Percentiles rank a stretch among this genome's conserved stretches.
phyloP scores from a whole-genome alignment of 2,113 vertebrate genomes.

The Cariama cristata region DNA sequence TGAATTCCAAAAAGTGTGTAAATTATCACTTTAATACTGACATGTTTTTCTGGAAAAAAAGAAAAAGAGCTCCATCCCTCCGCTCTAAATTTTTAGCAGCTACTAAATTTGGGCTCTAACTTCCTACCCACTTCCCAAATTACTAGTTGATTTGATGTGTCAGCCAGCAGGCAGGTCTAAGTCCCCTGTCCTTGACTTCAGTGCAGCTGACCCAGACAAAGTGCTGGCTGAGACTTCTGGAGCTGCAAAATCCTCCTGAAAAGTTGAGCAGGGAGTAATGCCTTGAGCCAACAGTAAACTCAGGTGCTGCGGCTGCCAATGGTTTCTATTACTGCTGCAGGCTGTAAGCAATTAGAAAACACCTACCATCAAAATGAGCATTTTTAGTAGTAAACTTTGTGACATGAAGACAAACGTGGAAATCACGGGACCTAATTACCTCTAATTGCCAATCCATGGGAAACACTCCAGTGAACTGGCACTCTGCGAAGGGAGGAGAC shows the following conservation, averaged over 20 bases:
- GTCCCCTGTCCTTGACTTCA: not conserved
- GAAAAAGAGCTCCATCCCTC: not conserved
- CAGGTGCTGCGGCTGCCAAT: constrained; percentile 44
- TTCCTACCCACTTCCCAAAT: not conserved
- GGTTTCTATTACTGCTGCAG: constrained; percentile 69
- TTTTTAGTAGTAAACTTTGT: constrained; percentile 68
- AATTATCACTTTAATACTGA: not conserved
- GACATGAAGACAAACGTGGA: constrained; percentile 74
- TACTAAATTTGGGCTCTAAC: not conserved
- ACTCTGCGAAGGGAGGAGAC: constrained; percentile 72
- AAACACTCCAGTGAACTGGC: constrained; percentile 76
- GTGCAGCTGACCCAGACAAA: not conserved
- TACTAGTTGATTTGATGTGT: not conserved
- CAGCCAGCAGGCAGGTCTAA: not conserved
- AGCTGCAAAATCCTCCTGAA: constrained; percentile 52
- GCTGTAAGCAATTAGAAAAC: constrained; percentile 49
- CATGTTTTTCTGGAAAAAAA: rapidly evolving
- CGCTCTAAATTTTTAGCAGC: not conserved
- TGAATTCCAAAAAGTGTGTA: not conserved
- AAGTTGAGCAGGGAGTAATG: constrained; percentile 13
- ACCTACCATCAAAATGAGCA: constrained; percentile 49
- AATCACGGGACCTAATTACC: constrained; percentile 75
- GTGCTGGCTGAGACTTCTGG: not conserved
- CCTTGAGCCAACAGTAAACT: not conserved
- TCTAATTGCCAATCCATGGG: constrained; percentile 74